phyloP scores from a whole-genome alignment of 37 sponge, comb jelly and placozoan species.

The Theonella swinhoei region DNA sequence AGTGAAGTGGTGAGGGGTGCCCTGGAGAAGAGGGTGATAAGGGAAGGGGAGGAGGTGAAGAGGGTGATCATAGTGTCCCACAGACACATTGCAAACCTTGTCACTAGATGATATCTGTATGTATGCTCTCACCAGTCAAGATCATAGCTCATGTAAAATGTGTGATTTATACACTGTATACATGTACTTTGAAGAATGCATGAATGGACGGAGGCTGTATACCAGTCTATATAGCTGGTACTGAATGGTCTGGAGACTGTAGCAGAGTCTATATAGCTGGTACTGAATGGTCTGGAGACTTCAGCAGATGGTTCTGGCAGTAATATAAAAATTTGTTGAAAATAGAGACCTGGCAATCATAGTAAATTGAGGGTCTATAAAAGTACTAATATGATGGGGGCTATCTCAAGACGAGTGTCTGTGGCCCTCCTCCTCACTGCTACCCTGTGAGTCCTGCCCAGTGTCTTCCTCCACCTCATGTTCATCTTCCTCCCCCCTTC shows the following conservation, averaged over 20 bases:
- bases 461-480: background rate
- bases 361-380: background rate
- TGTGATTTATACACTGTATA: too few relatives aligned
- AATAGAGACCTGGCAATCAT: too few relatives aligned
- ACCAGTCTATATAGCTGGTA: too few relatives aligned
- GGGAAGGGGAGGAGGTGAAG: background rate
- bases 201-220: too few relatives aligned
- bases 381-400: background rate
- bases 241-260: too few relatives aligned
- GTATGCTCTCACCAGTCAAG: too few relatives aligned
- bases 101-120: background rate
- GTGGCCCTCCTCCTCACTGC: background rate
- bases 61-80: background rate
- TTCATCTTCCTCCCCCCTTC: conserved; percentile 13
- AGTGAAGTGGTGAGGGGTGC: background rate
- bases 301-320: too few relatives aligned
- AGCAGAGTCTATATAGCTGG: too few relatives aligned
- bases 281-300: too few relatives aligned
- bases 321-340: too few relatives aligned
- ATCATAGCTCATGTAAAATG: background rate
- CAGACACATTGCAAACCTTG: background rate
- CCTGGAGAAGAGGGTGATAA: background rate
- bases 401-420: too few relatives aligned
- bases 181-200: too few relatives aligned
- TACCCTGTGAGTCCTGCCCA: background rate